Conservation (phyloP, 2,797 vertebrate species). For the Gallinago solitaria region DNA sequence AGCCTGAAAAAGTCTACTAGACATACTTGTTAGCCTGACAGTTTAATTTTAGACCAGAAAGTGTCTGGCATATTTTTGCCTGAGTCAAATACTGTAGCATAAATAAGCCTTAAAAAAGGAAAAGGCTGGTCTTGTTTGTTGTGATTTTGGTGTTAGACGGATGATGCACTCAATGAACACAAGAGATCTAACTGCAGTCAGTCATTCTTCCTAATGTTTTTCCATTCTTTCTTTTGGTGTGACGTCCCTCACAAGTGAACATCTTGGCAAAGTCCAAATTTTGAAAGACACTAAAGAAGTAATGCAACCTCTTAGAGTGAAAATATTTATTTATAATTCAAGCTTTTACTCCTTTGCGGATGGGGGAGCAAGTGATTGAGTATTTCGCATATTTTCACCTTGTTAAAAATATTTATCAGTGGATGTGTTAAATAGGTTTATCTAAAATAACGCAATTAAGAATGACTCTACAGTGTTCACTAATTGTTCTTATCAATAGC, state of each 20-base stretch:
- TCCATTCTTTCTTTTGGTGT: background rate
- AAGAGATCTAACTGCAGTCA: background rate
- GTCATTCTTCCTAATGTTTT: background rate
- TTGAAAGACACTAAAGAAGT: background rate
- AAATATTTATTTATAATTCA: background rate
- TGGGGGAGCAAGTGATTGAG: background rate
- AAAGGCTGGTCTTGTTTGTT: background rate
- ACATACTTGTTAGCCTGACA: background rate
- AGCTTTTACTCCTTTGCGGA: background rate
- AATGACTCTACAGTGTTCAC: background rate
- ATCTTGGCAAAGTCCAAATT: background rate
- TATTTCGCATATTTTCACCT: background rate
- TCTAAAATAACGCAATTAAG: background rate
- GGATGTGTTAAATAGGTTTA: background rate
- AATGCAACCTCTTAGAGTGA: background rate
- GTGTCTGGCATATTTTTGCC: background rate
- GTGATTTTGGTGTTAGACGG: background rate
- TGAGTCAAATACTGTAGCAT: background rate
- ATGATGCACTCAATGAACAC: background rate
- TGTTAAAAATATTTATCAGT: background rate
- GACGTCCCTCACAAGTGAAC: background rate
- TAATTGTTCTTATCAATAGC: background rate
- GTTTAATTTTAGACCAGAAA: conserved; percentile 16
- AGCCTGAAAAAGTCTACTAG: background rate
- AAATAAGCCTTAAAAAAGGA: background rate